Conservation (phyloP, 2,797 vertebrate genomes). For the Podargus strigoides region DNA sequence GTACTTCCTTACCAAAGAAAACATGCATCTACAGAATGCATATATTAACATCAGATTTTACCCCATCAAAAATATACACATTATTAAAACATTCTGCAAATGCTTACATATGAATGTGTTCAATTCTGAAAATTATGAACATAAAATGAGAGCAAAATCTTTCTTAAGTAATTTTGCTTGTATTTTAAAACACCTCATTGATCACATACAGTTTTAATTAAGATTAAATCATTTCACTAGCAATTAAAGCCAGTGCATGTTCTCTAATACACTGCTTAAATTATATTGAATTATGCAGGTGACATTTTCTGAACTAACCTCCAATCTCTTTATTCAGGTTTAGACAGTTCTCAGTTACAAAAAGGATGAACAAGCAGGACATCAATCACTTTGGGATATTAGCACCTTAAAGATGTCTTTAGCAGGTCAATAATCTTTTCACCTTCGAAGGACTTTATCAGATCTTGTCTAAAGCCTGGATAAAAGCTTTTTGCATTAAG, state of each 20-base stretch:
- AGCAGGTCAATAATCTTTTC: conserved; percentile 99
- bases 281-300: conserved; percentile 79
- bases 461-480: conserved; percentile 90
- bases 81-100: neutral
- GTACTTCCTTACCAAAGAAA: neutral
- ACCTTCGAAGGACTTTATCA: conserved; percentile 97
- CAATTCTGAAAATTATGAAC: neutral
- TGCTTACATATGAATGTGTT: neutral
- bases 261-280: conserved; percentile 53
- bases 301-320: conserved; percentile 78
- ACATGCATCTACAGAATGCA: neutral
- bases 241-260: conserved; percentile 49
- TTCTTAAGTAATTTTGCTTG: neutral
- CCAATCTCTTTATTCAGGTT: conserved; percentile 84
- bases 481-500: conserved; percentile 94
- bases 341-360: conserved; percentile 82
- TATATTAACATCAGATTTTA: neutral
- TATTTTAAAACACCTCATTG: neutral
- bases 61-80: neutral
- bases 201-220: neutral
- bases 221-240: neutral
- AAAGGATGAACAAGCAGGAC: conserved; percentile 85
- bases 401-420: conserved; percentile 93
- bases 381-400: conserved; percentile 93
- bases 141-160: neutral